A percentile compares a stretch with the other conserved stretches of the same genome.
These are phyloP conservation scores for Gavialis gangeticus DNA, from an alignment of 2,113 vertebrate genomes.

Conservation along the genomic window DNA sequence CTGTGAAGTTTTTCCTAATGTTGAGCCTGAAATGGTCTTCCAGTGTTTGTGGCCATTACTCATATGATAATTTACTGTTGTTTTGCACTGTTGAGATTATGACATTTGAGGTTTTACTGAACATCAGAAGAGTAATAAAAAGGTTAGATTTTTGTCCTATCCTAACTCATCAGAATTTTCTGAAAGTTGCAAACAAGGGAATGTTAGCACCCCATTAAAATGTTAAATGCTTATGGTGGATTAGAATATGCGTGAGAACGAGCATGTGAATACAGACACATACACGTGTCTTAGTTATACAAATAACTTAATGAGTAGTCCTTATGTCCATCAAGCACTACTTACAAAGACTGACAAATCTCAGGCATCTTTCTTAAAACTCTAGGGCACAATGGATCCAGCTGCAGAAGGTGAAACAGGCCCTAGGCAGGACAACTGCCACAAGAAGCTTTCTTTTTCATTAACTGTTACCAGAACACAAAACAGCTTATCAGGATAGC, in stretches of 20 bases:
- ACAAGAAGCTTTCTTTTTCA: neutral
- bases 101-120: neutral
- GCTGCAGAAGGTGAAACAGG: neutral
- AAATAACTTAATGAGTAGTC: neutral
- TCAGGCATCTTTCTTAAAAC: neutral
- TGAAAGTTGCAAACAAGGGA: neutral
- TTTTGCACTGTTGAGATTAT: neutral
- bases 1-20: too few species aligned
- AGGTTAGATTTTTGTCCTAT: neutral
- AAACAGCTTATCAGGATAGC: neutral
- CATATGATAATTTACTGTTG: too few species aligned
- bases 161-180: too few species aligned
- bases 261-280: neutral
- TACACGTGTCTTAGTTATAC: neutral
- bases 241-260: too few species aligned
- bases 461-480: neutral
- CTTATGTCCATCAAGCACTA: rapidly evolving
- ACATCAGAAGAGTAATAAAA: neutral
- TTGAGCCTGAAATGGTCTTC: too few species aligned
- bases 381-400: neutral
- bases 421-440: neutral
- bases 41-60: too few species aligned
- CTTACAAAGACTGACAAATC: neutral
- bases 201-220: neutral
- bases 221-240: neutral